Evolutionary conservation across 2,888 invertebrate species (phyloP).

Genomic region (Eucera pruinosa): DNA sequence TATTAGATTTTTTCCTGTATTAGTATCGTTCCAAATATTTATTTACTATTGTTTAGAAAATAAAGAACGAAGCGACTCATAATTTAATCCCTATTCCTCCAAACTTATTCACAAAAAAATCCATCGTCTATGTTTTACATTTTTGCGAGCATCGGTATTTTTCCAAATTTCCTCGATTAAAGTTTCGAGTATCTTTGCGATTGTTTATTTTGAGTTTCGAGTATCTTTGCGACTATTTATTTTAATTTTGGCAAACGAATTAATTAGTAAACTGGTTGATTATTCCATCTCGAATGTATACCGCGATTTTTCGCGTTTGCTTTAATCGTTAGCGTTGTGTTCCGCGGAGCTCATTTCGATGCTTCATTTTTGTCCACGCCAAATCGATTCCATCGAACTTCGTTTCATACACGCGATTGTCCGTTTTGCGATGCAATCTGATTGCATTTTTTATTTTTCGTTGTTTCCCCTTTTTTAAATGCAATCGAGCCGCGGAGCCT

Average conservation of each 20-base stretch:
- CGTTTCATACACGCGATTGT: background rate
- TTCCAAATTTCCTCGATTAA: too few species aligned
- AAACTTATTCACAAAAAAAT: too few species aligned
- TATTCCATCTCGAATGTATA: background rate
- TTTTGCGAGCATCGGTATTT: too few species aligned
- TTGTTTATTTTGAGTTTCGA: too few species aligned
- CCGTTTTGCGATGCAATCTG: conserved; percentile 18
- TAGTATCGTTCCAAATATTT: too few species aligned
- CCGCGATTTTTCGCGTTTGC: background rate
- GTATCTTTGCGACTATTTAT: too few species aligned
- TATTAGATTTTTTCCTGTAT: too few species aligned
- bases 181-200: too few species aligned
- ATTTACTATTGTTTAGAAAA: background rate
- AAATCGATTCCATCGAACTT: conserved; percentile 1
- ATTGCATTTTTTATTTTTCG: background rate
- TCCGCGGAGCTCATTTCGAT: background rate
- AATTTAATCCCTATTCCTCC: too few species aligned
- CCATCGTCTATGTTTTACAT: too few species aligned
- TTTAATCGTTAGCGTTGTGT: background rate
- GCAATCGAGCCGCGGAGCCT: background rate
- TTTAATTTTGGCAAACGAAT: too few species aligned
- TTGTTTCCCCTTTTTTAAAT: background rate
- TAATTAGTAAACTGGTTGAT: background rate
- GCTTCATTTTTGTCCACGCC: background rate
- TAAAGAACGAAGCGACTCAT: too few species aligned